Conservation (phyloP, 2,888 invertebrate genomes). For the Hypercompe scribonia region DNA sequence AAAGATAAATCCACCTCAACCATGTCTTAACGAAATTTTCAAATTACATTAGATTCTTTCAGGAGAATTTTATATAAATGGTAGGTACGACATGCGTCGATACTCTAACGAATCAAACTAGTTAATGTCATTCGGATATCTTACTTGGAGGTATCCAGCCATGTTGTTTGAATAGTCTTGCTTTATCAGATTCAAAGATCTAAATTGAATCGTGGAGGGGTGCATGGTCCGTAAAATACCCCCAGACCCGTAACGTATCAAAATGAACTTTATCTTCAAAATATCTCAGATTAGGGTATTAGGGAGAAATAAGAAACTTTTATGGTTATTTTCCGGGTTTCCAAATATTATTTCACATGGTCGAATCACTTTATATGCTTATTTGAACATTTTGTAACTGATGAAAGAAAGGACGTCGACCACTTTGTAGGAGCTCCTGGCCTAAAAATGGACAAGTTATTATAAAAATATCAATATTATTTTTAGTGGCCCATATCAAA, state of each 20-base stretch:
- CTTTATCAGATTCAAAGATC: slow-evolving; percentile 76
- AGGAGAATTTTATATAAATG: too few species aligned
- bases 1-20: background rate
- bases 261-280: slow-evolving; percentile 47
- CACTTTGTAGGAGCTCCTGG: too few species aligned
- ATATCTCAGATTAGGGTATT: slow-evolving; percentile 55
- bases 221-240: slow-evolving; percentile 76
- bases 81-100: background rate
- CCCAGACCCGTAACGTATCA: slow-evolving; percentile 52
- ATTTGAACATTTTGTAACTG: background rate
- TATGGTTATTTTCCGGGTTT: slow-evolving; percentile 37
- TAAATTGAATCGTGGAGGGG: slow-evolving; percentile 83
- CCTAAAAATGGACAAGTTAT: too few species aligned
- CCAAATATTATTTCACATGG: slow-evolving; percentile 27
- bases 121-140: slow-evolving; percentile 36
- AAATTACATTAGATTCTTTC: background rate
- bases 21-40: background rate
- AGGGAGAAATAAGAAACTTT: slow-evolving; percentile 44
- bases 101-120: slow-evolving; percentile 26
- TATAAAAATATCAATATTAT: background rate
- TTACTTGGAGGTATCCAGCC: slow-evolving; percentile 39
- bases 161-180: slow-evolving; percentile 56
- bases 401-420: too few species aligned
- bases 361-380: slow-evolving; percentile 19
- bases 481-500: too few species aligned